Percentiles rank a stretch among this genome's conserved stretches.
phyloP scores from a whole-genome alignment of 2,888 invertebrate species.

The Strigamia transsilvanica region DNA sequence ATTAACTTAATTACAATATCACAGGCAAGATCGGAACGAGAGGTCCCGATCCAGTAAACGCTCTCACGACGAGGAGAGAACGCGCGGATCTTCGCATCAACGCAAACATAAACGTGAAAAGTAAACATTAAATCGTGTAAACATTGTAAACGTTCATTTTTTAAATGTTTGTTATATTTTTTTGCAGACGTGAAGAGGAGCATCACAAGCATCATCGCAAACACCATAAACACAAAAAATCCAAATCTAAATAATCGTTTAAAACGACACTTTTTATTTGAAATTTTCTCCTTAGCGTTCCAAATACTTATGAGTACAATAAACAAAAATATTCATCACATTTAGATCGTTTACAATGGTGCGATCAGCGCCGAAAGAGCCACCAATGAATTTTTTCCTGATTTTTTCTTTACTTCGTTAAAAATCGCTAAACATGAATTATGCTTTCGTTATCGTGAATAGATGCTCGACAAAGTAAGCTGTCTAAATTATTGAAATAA shows the following conservation, averaged over 20 bases:
- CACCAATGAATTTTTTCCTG: background rate
- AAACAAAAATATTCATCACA: constrained; percentile 6
- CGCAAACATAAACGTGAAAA: constrained; percentile 20
- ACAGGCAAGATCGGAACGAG: background rate
- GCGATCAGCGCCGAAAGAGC: background rate
- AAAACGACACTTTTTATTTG: background rate
- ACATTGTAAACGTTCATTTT: background rate
- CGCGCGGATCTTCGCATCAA: background rate
- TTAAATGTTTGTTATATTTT: background rate
- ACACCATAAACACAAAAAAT: constrained; percentile 1
- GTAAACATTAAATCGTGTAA: background rate
- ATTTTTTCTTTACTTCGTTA: too few relatives aligned
- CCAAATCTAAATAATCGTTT: background rate
- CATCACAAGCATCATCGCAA: background rate
- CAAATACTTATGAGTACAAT: background rate
- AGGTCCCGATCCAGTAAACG: background rate
- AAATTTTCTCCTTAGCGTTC: background rate
- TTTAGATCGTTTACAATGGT: background rate
- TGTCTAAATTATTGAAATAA: background rate
- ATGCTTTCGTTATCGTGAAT: background rate
- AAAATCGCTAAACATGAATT: too few relatives aligned
- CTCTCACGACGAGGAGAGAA: background rate
- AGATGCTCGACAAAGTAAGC: background rate
- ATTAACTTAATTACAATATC: background rate
- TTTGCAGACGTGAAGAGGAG: background rate